phyloP scores from a whole-genome alignment of 2,888 invertebrate genomes.

The Anticlea derivata region DNA sequence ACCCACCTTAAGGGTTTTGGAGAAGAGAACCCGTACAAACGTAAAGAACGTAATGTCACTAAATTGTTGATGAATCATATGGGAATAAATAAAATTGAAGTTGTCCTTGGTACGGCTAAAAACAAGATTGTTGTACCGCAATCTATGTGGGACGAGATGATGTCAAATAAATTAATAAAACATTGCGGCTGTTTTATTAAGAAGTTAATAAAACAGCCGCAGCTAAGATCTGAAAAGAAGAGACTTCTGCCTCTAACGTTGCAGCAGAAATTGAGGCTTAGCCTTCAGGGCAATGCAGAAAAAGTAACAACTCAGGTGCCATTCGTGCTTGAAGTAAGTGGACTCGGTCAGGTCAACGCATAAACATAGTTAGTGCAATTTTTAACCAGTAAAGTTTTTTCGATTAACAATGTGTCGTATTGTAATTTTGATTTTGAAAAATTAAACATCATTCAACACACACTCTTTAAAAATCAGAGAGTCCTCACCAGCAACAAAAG shows the following conservation, averaged over 20 bases:
- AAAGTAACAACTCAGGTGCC: conserved; percentile 50
- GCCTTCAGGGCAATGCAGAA: conserved; percentile 23
- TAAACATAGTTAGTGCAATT: conserved; percentile 25
- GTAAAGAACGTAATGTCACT: neutral
- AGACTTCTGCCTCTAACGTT: conserved; percentile 41
- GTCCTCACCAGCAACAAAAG: too few relatives aligned
- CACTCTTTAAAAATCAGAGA: too few relatives aligned
- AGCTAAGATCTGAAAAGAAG: neutral
- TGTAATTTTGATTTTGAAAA: too few relatives aligned
- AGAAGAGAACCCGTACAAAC: too few relatives aligned
- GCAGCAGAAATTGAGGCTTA: conserved; percentile 30
- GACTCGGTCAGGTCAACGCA: conserved; percentile 56
- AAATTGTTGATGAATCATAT: conserved; percentile 1
- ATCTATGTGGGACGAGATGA: neutral
- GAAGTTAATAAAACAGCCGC: too few relatives aligned
- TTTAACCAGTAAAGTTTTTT: conserved; percentile 4
- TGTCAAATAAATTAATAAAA: neutral
- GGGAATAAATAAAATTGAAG: neutral
- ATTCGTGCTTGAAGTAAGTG: conserved; percentile 58
- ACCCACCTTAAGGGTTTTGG: too few relatives aligned
- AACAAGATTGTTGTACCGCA: neutral
- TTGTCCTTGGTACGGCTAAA: neutral
- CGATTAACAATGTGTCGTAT: too few relatives aligned
- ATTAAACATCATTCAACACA: too few relatives aligned
- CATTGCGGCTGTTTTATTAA: too few relatives aligned